Percentiles rank a stretch among this genome's conserved stretches.
Evolutionary conservation across 2,797 vertebrate genomes (phyloP).

Genomic region (Potorous gilbertii): DNA sequence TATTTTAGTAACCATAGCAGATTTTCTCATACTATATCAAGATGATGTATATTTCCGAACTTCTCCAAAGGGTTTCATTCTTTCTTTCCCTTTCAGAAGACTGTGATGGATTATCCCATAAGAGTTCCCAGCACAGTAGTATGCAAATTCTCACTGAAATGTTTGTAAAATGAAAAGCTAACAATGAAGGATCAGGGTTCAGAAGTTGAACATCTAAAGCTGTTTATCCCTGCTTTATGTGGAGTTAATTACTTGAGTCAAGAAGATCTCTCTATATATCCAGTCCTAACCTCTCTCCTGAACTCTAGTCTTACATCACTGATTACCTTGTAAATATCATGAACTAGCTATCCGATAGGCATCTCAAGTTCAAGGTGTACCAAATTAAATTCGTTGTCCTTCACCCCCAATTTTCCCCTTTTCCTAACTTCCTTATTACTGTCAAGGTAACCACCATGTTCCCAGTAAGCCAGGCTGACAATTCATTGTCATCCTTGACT

Average conservation of each 20-base stretch:
- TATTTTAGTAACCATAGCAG: slow-evolving; percentile 48
- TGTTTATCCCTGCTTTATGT: background rate
- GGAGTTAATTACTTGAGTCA: background rate
- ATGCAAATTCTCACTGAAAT: background rate
- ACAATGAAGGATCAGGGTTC: background rate
- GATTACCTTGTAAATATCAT: background rate
- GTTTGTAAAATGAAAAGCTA: background rate
- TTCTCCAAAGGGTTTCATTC: slow-evolving; percentile 1
- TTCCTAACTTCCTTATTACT: background rate
- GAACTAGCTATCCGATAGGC: background rate
- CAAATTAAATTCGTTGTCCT: background rate
- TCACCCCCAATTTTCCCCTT: background rate
- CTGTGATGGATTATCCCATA: background rate
- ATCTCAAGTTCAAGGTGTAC: background rate
- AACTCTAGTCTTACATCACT: background rate
- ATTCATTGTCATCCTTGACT: background rate
- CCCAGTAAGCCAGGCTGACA: background rate
- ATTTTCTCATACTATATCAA: slow-evolving; percentile 42
- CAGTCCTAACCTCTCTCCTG: background rate
- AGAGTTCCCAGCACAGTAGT: background rate
- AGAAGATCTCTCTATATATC: background rate
- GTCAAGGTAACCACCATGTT: background rate
- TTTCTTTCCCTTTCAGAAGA: slow-evolving; percentile 28
- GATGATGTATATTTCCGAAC: slow-evolving; percentile 43
- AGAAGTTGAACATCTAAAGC: background rate